Percentiles rank a stretch among this genome's conserved stretches.
Conservation (phyloP, 2,888 invertebrate genomes). For the Proisotoma minuta region DNA sequence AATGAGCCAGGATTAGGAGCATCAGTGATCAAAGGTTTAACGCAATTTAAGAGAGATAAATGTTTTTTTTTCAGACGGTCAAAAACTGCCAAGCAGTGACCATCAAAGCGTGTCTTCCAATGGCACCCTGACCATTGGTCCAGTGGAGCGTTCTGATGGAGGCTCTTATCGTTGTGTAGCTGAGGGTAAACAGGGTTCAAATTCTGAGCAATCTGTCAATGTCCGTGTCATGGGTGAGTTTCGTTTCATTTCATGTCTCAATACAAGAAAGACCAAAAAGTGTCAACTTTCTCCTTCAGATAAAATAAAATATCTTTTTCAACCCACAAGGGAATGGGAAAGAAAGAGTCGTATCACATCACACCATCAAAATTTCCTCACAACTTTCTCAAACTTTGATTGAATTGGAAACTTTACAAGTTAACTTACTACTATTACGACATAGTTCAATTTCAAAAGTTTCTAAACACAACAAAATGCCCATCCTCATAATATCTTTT, state of each 20-base stretch:
- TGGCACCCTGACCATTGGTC: constrained; percentile 52
- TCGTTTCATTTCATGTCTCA: not conserved
- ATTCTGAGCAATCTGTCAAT: constrained; percentile 47
- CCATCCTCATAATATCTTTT: too few relatives aligned
- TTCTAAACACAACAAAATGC: too few relatives aligned
- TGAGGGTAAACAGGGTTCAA: constrained; percentile 51
- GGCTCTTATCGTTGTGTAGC: constrained; percentile 51
- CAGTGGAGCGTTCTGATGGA: constrained; percentile 50
- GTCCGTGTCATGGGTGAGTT: constrained; percentile 49
- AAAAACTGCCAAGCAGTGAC: constrained; percentile 52
- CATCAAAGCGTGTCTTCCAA: constrained; percentile 52
- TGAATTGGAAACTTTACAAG: not conserved
- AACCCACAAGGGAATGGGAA: too few relatives aligned
- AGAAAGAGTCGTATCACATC: too few relatives aligned
- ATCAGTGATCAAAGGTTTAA: too few relatives aligned
- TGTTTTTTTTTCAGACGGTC: constrained; percentile 43
- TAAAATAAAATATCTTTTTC: too few relatives aligned
- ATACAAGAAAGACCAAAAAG: too few relatives aligned
- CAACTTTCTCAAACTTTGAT: not conserved
- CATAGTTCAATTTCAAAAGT: too few relatives aligned
- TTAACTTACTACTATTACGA: too few relatives aligned
- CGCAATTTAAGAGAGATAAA: too few relatives aligned
- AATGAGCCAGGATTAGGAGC: too few relatives aligned
- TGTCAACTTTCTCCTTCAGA: too few relatives aligned
- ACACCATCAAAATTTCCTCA: constrained; percentile 16